Conservation (phyloP, 2,797 vertebrate genomes). For the Danionella dracula region DNA sequence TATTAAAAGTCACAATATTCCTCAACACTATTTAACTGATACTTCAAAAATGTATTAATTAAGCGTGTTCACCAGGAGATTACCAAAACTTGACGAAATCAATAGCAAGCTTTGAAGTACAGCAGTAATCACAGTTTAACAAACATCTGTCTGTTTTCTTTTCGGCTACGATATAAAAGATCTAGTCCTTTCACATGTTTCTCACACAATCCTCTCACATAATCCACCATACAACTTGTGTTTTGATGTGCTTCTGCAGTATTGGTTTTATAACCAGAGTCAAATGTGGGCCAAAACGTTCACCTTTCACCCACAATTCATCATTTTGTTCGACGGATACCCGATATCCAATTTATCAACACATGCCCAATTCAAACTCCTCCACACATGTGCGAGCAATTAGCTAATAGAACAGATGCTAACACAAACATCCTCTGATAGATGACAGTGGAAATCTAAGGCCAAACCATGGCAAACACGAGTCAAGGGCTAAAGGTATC, state of each 20-base stretch:
- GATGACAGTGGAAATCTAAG: constrained; percentile 19
- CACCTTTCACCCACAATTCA: constrained; percentile 48
- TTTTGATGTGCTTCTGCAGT: neutral
- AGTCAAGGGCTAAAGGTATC: neutral
- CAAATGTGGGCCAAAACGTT: constrained; percentile 34
- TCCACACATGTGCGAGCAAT: constrained; percentile 51
- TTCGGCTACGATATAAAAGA: too few relatives aligned
- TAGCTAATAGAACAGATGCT: constrained; percentile 24
- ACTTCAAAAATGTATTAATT: too few relatives aligned
- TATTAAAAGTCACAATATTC: too few relatives aligned
- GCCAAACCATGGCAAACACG: constrained; percentile 12
- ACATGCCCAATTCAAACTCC: constrained; percentile 24
- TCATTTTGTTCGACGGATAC: constrained; percentile 47
- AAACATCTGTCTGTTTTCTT: too few relatives aligned
- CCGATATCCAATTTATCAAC: constrained; percentile 49
- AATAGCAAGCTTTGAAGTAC: too few relatives aligned
- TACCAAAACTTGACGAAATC: too few relatives aligned
- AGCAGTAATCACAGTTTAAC: too few relatives aligned
- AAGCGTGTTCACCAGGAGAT: too few relatives aligned
- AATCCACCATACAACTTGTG: neutral
- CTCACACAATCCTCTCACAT: too few relatives aligned
- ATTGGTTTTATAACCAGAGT: constrained; percentile 44
- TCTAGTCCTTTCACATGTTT: too few relatives aligned
- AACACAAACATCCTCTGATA: constrained; percentile 38
- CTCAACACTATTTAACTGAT: too few relatives aligned